phyloP scores from a whole-genome alignment of 2,113 vertebrate species.

The Poeciliopsis occidentalis region DNA sequence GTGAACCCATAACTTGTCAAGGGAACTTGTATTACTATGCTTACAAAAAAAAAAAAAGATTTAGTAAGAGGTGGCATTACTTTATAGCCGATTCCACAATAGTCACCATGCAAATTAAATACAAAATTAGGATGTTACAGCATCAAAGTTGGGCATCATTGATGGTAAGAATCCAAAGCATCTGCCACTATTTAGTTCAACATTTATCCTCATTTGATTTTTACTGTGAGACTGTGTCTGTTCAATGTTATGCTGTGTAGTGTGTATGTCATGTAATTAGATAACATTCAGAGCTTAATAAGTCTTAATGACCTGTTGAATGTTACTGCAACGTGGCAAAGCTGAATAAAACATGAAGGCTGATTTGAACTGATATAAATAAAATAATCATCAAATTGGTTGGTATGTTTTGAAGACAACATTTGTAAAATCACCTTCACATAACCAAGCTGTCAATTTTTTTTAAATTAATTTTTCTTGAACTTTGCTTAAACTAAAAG shows the following conservation, averaged over 20 bases:
- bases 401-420: neutral
- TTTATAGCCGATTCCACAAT: neutral
- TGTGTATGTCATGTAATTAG: conserved; percentile 68
- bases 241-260: conserved; percentile 46
- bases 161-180: conserved; percentile 17
- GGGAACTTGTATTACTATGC: neutral
- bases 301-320: conserved; percentile 75
- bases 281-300: conserved; percentile 66
- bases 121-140: neutral
- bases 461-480: too few relatives aligned
- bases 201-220: conserved; percentile 11
- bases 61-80: neutral
- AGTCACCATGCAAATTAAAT: neutral
- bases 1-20: neutral
- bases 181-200: conserved; percentile 10
- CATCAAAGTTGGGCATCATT: neutral
- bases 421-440: neutral
- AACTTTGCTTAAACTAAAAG: too few relatives aligned
- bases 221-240: conserved; percentile 11
- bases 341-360: conserved; percentile 28
- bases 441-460: neutral
- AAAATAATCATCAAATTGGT: neutral
- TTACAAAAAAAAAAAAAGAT: neutral
- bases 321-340: conserved; percentile 34
- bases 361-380: conserved; percentile 48